Evolutionary conservation across 2,113 vertebrate species (phyloP).

Genomic region (Nematolebias whitei): DNA sequence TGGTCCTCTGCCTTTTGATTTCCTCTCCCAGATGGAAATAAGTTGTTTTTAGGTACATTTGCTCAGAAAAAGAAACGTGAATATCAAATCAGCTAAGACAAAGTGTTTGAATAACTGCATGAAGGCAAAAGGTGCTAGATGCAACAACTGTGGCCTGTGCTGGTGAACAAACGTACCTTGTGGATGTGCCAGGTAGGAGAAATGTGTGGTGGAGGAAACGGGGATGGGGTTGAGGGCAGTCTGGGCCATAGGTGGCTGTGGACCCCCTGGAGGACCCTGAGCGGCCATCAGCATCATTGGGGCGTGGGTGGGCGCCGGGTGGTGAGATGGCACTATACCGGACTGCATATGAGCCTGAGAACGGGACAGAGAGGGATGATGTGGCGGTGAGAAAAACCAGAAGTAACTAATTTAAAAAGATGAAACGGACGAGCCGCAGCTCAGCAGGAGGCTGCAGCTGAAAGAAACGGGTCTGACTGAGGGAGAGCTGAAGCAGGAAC

Average conservation of each 20-base stretch:
- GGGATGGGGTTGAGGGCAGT: constrained; percentile 96
- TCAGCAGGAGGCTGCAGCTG: neutral
- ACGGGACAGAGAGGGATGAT: constrained; percentile 8
- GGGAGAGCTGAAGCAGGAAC: neutral
- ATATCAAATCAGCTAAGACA: too few species aligned
- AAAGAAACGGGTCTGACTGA: neutral
- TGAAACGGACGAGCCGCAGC: neutral
- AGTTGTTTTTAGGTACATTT: neutral
- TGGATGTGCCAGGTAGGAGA: constrained; percentile 83
- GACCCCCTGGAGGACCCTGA: constrained; percentile 90
- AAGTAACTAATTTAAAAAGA: neutral
- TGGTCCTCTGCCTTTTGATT: neutral
- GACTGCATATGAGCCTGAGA: constrained; percentile 97
- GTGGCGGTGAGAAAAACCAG: neutral
- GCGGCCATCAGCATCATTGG: constrained; percentile 98
- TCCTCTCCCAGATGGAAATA: neutral
- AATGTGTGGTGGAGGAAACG: constrained; percentile 81
- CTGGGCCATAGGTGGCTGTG: constrained; percentile 91
- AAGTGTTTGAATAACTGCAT: too few species aligned
- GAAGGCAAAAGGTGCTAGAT: too few species aligned
- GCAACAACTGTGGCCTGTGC: neutral
- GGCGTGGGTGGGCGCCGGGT: constrained; percentile 87
- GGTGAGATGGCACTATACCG: constrained; percentile 95
- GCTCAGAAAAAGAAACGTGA: neutral
- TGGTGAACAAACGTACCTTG: constrained; percentile 62